phyloP scores from a whole-genome alignment of 2,113 vertebrate genomes.

The Oreotrochilus melanogaster region DNA sequence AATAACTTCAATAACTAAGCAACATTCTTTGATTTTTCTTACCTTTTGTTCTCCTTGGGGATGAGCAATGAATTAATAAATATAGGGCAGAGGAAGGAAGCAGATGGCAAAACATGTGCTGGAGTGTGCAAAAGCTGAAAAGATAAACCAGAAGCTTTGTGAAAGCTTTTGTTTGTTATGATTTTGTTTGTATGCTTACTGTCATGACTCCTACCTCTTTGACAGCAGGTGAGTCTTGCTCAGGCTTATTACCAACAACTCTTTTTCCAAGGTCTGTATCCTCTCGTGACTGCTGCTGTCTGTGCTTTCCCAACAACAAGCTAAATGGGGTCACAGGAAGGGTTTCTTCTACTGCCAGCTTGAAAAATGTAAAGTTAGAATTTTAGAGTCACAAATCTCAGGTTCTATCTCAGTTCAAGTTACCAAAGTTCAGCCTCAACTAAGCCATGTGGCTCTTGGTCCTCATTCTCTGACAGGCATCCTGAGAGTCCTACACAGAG shows the following conservation, averaged over 20 bases:
- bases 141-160: neutral
- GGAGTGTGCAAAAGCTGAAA: slow-evolving; percentile 91
- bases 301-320: slow-evolving; percentile 89
- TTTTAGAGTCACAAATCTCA: neutral
- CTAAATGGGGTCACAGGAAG: slow-evolving; percentile 90
- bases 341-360: slow-evolving; percentile 89
- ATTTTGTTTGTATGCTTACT: neutral
- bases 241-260: slow-evolving; percentile 44
- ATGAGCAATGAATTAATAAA: slow-evolving; percentile 90
- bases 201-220: slow-evolving; percentile 81
- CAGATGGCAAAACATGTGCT: slow-evolving; percentile 91
- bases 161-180: neutral
- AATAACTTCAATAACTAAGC: neutral
- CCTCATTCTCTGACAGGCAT: neutral
- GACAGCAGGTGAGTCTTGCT: slow-evolving; percentile 82
- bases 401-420: neutral
- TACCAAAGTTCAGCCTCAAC: neutral
- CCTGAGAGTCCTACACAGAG: neutral
- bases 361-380: neutral
- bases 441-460: neutral
- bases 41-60: slow-evolving; percentile 78
- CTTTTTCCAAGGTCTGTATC: neutral
- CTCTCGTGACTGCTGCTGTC: slow-evolving; percentile 60
- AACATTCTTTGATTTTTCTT: neutral
- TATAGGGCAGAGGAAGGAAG: slow-evolving; percentile 89